Percentiles rank a stretch among this genome's conserved stretches.
These are phyloP conservation scores for zebrafish (Danio rerio) DNA, from an alignment of 2,113 vertebrate genomes.

Conservation along the genomic window GRCz12tu NC_133177.1:3238501-3239000, in stretches of 20 bases:
- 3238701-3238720: constrained; percentile 9
- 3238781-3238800: constrained; percentile 66
- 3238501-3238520: constrained; percentile 21
- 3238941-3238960: constrained; percentile 79
- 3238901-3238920: constrained; percentile 64
- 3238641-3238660: background rate
- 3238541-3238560: constrained; percentile 18
- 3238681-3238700: constrained; percentile 9
- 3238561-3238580: constrained; percentile 35
- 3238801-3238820: background rate
- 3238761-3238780: constrained; percentile 38
- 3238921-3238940: constrained; percentile 69
- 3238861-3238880: constrained; percentile 80
- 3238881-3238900: constrained; percentile 33
- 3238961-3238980: constrained; percentile 68
- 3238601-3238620: constrained; percentile 22
- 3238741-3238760: background rate
- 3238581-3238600: constrained; percentile 24
- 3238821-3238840: constrained; percentile 48
- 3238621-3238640: constrained; percentile 8
- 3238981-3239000: constrained; percentile 61
- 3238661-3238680: constrained; percentile 5
- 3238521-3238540: constrained; percentile 6
- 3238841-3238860: constrained; percentile 79
- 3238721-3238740: background rate